A percentile compares a stretch with the other conserved stretches of the same genome.
Evolutionary conservation across 2,113 vertebrate genomes (phyloP).

Genomic region (Piprites chloris): DNA sequence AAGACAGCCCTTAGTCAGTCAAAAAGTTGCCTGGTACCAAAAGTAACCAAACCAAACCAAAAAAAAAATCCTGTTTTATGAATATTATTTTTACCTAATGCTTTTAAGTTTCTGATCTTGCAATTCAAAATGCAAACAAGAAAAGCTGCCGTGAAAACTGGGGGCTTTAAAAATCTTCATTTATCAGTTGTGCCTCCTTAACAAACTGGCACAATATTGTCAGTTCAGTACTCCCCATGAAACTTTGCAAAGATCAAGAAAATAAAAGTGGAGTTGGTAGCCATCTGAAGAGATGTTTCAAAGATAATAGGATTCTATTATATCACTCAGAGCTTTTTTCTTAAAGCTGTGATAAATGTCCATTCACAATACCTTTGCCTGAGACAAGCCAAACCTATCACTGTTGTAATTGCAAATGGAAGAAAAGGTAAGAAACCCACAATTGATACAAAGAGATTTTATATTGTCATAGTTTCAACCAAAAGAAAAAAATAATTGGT

Average conservation of each 20-base stretch:
- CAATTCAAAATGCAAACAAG: slow-evolving; percentile 45
- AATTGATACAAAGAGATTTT: slow-evolving; percentile 18
- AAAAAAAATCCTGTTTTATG: not conserved
- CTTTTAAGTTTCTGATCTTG: slow-evolving; percentile 29
- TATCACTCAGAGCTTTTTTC: slow-evolving; percentile 3
- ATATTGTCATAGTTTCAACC: slow-evolving; percentile 10
- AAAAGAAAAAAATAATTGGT: not conserved
- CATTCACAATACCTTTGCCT: not conserved
- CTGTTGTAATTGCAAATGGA: not conserved
- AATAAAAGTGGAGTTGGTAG: slow-evolving; percentile 44
- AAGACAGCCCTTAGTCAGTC: slow-evolving; percentile 56
- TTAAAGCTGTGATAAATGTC: slow-evolving; percentile 27
- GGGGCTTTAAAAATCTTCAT: slow-evolving; percentile 44
- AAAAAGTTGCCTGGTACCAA: slow-evolving; percentile 52
- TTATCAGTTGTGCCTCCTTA: slow-evolving; percentile 59
- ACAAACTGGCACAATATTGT: slow-evolving; percentile 60
- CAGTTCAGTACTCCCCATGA: slow-evolving; percentile 22
- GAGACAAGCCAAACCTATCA: not conserved
- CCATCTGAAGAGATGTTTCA: slow-evolving; percentile 39
- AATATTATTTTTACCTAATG: slow-evolving; percentile 38
- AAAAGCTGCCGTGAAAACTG: slow-evolving; percentile 52
- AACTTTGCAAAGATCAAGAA: slow-evolving; percentile 28
- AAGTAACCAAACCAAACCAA: not conserved
- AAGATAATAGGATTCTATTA: slow-evolving; percentile 52
- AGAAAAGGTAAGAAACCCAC: not conserved